Evolutionary conservation across 2,113 vertebrate genomes (phyloP).

Genomic region (Noctilio leporinus): DNA sequence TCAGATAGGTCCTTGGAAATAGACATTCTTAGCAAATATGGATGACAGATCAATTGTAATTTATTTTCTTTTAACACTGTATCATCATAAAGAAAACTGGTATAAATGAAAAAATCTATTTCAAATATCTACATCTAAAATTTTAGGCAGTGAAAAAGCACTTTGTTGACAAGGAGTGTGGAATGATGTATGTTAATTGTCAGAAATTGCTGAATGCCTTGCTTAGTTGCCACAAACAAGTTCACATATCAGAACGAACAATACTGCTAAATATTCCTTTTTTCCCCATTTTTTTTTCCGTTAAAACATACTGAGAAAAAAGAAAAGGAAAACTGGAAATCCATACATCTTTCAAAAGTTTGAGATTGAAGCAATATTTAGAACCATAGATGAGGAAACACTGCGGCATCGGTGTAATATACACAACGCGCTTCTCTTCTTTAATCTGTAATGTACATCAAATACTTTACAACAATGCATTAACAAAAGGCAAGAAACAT

Average conservation of each 20-base stretch:
- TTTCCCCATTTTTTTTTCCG: constrained; percentile 73
- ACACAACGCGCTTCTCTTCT: constrained; percentile 88
- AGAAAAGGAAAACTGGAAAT: constrained; percentile 84
- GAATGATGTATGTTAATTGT: constrained; percentile 86
- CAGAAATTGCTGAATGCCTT: constrained; percentile 85
- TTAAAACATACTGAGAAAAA: constrained; percentile 83
- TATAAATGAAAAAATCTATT: constrained; percentile 90
- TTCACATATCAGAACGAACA: constrained; percentile 91
- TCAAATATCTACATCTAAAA: constrained; percentile 95
- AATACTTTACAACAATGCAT: constrained; percentile 99
- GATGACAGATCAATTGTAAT: constrained; percentile 91
- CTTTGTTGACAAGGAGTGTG: constrained; percentile 89
- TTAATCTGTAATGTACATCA: constrained; percentile 94
- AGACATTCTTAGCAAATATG: constrained; percentile 89
- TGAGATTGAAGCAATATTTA: constrained; percentile 87
- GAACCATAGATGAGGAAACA: constrained; percentile 89
- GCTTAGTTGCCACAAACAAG: constrained; percentile 90
- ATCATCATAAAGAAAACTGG: constrained; percentile 90
- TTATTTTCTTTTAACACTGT: constrained; percentile 90
- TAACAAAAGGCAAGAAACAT: constrained; percentile 94
- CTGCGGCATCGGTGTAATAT: constrained; percentile 92
- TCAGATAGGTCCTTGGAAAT: constrained; percentile 81
- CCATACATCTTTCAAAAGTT: constrained; percentile 84
- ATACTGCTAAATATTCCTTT: constrained; percentile 89
- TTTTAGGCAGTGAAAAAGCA: constrained; percentile 99